Evolutionary conservation across 2,888 invertebrate genomes (phyloP).

Genomic region (Morpho helenor): DNA sequence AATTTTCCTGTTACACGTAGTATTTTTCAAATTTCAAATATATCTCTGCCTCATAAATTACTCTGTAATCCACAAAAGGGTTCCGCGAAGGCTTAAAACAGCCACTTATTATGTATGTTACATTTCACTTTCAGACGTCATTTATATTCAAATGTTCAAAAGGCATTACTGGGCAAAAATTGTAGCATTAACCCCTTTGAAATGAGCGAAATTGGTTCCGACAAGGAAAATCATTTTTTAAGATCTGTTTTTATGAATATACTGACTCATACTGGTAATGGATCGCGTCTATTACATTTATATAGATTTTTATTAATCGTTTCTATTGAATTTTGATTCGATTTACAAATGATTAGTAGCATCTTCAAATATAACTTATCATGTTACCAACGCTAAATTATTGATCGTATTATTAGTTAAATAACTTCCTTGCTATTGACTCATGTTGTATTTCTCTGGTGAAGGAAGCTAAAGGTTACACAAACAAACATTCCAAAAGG

Average conservation of each 20-base stretch:
- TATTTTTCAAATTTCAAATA: background rate
- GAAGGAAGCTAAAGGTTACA: too few species aligned
- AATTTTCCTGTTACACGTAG: too few species aligned
- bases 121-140: slow-evolving; percentile 80
- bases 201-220: slow-evolving; percentile 65
- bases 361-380: too few species aligned
- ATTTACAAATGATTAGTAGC: background rate
- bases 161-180: slow-evolving; percentile 78
- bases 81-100: slow-evolving; percentile 77
- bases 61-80: slow-evolving; percentile 74
- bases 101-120: slow-evolving; percentile 80
- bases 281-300: slow-evolving; percentile 26
- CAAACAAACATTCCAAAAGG: too few species aligned
- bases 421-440: too few species aligned
- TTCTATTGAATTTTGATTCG: background rate
- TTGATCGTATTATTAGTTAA: too few species aligned
- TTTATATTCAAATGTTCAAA: slow-evolving; percentile 79
- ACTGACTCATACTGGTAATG: slow-evolving; percentile 21
- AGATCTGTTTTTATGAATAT: slow-evolving; percentile 31
- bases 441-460: too few species aligned
- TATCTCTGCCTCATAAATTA: slow-evolving; percentile 22
- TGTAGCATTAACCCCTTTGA: slow-evolving; percentile 72
- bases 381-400: too few species aligned
- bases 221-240: slow-evolving; percentile 52
- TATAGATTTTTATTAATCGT: background rate